Percentiles rank a stretch among this genome's conserved stretches.
phyloP scores from a whole-genome alignment of 2,113 vertebrate genomes.

The Delphinus delphis region DNA sequence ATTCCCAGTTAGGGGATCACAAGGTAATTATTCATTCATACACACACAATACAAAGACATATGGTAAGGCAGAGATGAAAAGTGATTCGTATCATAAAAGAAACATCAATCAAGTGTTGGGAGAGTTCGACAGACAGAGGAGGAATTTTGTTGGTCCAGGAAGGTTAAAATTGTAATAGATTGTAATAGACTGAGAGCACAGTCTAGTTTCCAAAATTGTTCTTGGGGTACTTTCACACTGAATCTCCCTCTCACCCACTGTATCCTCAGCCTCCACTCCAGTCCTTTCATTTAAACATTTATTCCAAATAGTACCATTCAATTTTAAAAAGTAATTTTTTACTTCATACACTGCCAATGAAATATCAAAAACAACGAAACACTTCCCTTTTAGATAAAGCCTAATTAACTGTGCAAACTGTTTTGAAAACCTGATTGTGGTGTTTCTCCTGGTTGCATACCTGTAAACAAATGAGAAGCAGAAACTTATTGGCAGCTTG shows the following conservation, averaged over 20 bases:
- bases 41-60: background rate
- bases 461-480: background rate
- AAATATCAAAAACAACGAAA: background rate
- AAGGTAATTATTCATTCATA: background rate
- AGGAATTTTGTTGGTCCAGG: background rate
- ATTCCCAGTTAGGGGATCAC: background rate
- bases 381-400: background rate
- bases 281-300: background rate
- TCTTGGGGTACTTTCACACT: background rate
- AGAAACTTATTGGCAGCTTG: background rate
- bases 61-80: background rate
- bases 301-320: background rate
- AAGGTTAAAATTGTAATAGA: background rate
- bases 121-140: background rate
- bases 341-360: background rate
- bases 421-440: background rate
- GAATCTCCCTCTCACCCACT: background rate
- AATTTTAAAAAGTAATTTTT: background rate
- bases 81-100: background rate
- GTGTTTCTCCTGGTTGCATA: background rate
- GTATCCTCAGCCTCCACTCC: background rate
- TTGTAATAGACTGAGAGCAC: background rate
- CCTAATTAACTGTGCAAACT: background rate
- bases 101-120: background rate
- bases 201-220: background rate